Conservation (phyloP, 2,797 vertebrate species). For the Periparus ater region DNA sequence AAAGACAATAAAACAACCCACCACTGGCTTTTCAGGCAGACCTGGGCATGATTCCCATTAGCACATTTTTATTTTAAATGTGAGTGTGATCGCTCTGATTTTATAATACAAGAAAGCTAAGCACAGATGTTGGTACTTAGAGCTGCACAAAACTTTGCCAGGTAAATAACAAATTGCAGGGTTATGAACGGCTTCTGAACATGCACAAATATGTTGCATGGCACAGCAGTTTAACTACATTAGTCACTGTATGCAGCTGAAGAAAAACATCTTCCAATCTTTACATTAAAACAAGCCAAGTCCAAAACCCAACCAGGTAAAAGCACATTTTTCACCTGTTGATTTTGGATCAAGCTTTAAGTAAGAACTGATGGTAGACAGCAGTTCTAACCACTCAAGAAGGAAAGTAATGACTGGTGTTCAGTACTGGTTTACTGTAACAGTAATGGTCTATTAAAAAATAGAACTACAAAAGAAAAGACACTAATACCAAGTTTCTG, state of each 20-base stretch:
- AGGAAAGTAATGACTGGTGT: neutral
- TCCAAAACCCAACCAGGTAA: slow-evolving; percentile 7
- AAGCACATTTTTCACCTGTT: neutral
- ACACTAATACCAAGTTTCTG: neutral
- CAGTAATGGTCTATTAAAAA: neutral
- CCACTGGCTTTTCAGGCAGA: neutral
- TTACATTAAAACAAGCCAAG: neutral
- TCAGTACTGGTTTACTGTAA: neutral
- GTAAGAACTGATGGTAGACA: slow-evolving; percentile 4
- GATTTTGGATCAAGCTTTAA: slow-evolving; percentile 28
- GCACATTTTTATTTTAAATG: slow-evolving; percentile 31
- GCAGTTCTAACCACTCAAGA: neutral
- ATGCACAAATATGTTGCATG: neutral
- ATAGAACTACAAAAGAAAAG: neutral
- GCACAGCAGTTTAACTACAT: slow-evolving; percentile 3
- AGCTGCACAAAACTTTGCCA: neutral
- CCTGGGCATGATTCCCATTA: slow-evolving; percentile 24
- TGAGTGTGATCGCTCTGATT: neutral
- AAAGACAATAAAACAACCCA: slow-evolving; percentile 50
- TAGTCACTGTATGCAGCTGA: neutral
- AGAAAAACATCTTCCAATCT: neutral
- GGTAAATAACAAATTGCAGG: slow-evolving; percentile 10
- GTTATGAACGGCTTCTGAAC: neutral
- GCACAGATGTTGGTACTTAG: neutral
- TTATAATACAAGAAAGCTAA: neutral